Evolutionary conservation across 2,113 vertebrate genomes (phyloP), one percentile per base, ranked within the genome.

Genomic region (Coreoperca whiteheadi): DNA sequence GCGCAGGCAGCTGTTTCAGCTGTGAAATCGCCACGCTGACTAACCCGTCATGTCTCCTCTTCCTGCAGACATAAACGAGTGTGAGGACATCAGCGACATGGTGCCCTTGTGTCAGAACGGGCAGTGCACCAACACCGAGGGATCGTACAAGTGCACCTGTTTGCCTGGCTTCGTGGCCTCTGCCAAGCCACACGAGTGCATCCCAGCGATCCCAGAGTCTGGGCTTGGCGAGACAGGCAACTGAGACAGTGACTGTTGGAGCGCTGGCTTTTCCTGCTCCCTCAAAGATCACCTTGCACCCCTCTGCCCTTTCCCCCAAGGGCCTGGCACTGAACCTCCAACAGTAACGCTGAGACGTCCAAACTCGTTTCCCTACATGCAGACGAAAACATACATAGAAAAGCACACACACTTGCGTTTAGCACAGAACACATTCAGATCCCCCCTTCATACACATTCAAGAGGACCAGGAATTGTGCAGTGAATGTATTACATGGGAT

Each of bases 131-230:
- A 99, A 99, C 95, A 98, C 96, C 0, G 97, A 99, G 85, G 98
- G 98, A 28, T 98, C 98, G 48, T 99, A 97, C 92, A 96, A 92
- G 93, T 99, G 98, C 94, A 96, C 84, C 32, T 99, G 98, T 81
- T 90, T 92, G 79, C 95, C 96, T 0, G 97, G 97, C 68, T 97
- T 96, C 0, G 83, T 97, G 89, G 95, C 96, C 8, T 95, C 96
- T 46, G 84, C 95, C 28, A 95, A 90, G 37, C 95, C 96, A 1
- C 96, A 98, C 74, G 95, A 95, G 92, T 99, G 98, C 9, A 95
- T 96, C 72, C 95, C 96, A 15, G 93, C 95, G 56, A 95, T 91
- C 91, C 93, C 92, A 0, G 85, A 32, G 67, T 73, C 89, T 20
- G 82, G 34, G 30, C 74, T 61, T 16, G 63, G 59, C 41, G 82